Evolutionary conservation across 2,888 invertebrate species (phyloP), one percentile per base, ranked within the genome.

Genomic region (Mylabris sibirica): DNA sequence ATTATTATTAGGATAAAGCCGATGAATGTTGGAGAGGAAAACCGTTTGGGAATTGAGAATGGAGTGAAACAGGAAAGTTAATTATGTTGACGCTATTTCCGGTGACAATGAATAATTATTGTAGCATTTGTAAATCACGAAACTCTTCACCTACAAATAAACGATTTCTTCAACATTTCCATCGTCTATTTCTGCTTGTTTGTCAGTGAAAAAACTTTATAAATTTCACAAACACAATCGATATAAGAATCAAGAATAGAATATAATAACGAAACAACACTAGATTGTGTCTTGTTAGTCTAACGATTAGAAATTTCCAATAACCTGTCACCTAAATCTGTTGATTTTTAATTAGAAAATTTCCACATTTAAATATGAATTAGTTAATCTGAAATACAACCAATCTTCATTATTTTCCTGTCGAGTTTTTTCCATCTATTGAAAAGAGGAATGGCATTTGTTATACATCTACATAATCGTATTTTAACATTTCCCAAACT

Each of bases 21-120:
- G 65, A 60, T 60, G 65, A 61, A 61, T 41, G 20, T 35, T 17
- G 14, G 11, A 22, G 22, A n/a, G 20, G 35, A 38, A 61, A 61
- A 61, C 12, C 20, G 20, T 41, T 24, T n/a, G 61, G 38, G 24
- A 61, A 61, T 34, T 22, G 61, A 24, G 38, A 61, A 9, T 20
- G 60, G 34, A 35, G 60, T 44, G 64, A 59, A 59, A 30, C 17
- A 62, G 41, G 63, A 53, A 63, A 68, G 69, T 66, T 69, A 69
- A 69, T 69, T 69, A 69, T 63, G 60, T 63, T 57, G 66, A 62
- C 64, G 67, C 64, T 17, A 17, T 60, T 38, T 64, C 57, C 63
- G 22, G 34, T 64, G 69, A 66, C 69, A 66, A 57, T 69, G 69
- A 66, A 60, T 41, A 66, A 69, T 66, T 41, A 64, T 64, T 24